Evolutionary conservation across 1,140 invertebrate genomes (phyloP), one percentile per base, ranked within the genome.

Genomic region (Stegodyphus mimosarum): DNA sequence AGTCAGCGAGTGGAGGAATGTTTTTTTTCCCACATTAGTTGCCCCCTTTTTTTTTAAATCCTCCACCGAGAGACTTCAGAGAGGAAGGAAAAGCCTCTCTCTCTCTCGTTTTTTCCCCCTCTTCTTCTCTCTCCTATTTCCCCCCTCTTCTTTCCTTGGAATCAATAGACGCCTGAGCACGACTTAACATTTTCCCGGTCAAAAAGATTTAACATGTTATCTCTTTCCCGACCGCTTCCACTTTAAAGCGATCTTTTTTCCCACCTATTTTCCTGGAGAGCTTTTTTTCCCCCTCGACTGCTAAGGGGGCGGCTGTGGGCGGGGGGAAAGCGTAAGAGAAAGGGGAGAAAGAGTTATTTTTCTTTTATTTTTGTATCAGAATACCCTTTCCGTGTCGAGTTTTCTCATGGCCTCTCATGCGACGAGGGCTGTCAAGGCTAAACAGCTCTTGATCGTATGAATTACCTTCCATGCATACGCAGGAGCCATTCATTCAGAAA

Each of bases 181-280:
- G 72, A 74, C 72, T 74, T 74, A 74, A 74, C 72, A 60, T 74
- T 55, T 60, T 48, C 48, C 53, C 53, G 72, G 72, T 74, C 72
- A 74, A 17, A 74, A 74, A 74, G 72, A 60, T 74, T 74, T 74
- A 74, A 55, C 52, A 60, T 74, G 72, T 60, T 74, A 74, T 74
- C 53, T 74, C 53, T 74, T 74, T 33, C 53, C 51, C 72, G 10
- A 10, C 17, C 18, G 6, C 72, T 55, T 55, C 51, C 72, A 17
- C 53, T 60, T 60, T 53, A 60, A 74, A 60, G 52, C 6, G 53
- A 33, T 55, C 15, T 74, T 74, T 60, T 60, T 60, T 60, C 9
- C 55, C 55, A 15, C 55, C 55, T 60, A 60, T 60, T 60, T 60
- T 60, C 55, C 55, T 4, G 15, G 55, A 60, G 55, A 60, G 55